Evolutionary conservation across 2,797 vertebrate species (phyloP), one percentile per base, ranked within the genome.

Genomic region (Pantherophis vulpinus): DNA sequence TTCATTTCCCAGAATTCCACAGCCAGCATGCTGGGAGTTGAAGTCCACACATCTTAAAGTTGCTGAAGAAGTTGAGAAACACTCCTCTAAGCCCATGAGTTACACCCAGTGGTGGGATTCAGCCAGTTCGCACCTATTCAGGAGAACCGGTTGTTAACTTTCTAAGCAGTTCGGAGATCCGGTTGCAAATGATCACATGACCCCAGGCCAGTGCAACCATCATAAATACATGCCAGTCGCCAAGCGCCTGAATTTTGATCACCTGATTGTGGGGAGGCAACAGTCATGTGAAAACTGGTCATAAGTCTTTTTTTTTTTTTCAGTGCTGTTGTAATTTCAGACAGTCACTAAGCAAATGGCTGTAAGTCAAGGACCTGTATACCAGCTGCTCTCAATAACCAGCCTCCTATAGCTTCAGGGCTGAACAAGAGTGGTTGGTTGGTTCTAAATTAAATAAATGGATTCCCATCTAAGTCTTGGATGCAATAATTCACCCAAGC

Each of bases 401-500:
- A 27, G 25, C 0, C 0, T 86, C 95, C 94, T 94, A 93, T 2
- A 2, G 27, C 32, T 60, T 54, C 0, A 2, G 93, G 91, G 56
- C 93, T 54, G 83, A 96, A 96, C 95, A 94, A 63, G 2, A 0
- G 37, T 92, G 86, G 94, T 95, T 95, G 95, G 9, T 59, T 42
- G 93, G 87, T 86, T 95, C 93, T 94, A 96, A 95, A 96, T 97
- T 96, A 97, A 97, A 97, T 79, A 95, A 97, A 97, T 0, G 92
- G 90, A 97, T 95, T 96, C 87, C 59, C 93, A 51, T 54, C 27
- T 54, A 95, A 96, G 86, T 51, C 91, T 60, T 58, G 27, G 94
- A 96, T 63, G 94, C 96, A 96, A 97, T 96, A 97, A 97, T 97
- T 96, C 96, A 97, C 95, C 94, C 95, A 93, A 90, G 92, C 92